A percentile compares a stretch with the other conserved stretches of the same genome.
phyloP scores from a whole-genome alignment of 2,113 vertebrate genomes.

The Charina bottae region DNA sequence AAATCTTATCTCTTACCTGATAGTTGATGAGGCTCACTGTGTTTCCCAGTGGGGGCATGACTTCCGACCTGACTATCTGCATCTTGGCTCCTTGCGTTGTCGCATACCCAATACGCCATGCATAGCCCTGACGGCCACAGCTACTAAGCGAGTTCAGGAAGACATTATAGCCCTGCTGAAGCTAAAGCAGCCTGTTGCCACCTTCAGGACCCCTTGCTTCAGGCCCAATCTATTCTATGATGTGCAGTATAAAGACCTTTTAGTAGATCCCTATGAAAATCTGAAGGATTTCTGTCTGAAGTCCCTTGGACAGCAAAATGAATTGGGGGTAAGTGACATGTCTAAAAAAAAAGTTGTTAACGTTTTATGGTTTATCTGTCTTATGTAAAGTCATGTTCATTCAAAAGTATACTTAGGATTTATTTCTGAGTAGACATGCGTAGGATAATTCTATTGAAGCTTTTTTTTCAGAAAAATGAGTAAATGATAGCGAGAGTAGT shows the following conservation, averaged over 20 bases:
- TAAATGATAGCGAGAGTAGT: not conserved
- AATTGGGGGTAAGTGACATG: constrained; percentile 70
- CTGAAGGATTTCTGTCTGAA: constrained; percentile 87
- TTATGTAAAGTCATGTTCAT: not conserved
- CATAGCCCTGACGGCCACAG: constrained; percentile 92
- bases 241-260: constrained; percentile 89
- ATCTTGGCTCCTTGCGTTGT: constrained; percentile 83
- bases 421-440: not conserved
- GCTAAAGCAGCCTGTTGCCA: constrained; percentile 77
- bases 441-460: not conserved
- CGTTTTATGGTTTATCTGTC: not conserved
- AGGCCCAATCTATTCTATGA: constrained; percentile 92
- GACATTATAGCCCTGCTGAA: constrained; percentile 82
- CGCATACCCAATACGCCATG: constrained; percentile 79
- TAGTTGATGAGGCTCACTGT: constrained; percentile 96
- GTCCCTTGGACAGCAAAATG: constrained; percentile 74
- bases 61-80: constrained; percentile 94
- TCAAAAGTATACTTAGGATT: not conserved
- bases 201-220: constrained; percentile 89
- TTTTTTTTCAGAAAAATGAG: not conserved
- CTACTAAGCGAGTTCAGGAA: constrained; percentile 87
- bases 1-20: constrained; percentile 85
- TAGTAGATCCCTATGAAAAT: constrained; percentile 82
- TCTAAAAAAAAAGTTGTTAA: not conserved
- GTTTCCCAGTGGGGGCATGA: constrained; percentile 99